These are phyloP conservation scores for Liodrosophila aerea DNA, from an alignment of 2,888 invertebrate genomes.

Conservation along the genomic window DNA sequence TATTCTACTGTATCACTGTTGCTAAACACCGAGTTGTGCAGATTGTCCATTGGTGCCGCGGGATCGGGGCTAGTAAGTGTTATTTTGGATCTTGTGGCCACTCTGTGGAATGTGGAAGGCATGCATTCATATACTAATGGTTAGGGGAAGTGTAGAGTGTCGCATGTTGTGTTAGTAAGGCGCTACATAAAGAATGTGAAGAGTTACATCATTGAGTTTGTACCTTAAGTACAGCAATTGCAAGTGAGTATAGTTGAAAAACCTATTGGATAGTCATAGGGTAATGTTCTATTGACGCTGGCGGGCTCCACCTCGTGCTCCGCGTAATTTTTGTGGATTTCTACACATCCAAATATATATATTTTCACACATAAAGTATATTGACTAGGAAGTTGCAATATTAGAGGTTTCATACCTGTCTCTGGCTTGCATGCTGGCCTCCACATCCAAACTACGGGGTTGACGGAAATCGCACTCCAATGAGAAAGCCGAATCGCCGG, in stretches of 20 bases:
- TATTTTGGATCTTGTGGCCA: conserved; percentile 83
- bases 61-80: conserved; percentile 84
- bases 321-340: conserved; percentile 82
- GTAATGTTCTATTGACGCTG: conserved; percentile 78
- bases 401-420: conserved; percentile 77
- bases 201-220: conserved; percentile 29
- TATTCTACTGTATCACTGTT: conserved; percentile 81
- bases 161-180: conserved; percentile 52
- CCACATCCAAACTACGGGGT: conserved; percentile 84
- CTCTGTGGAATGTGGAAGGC: conserved; percentile 73
- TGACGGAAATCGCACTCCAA: conserved; percentile 86
- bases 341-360: conserved; percentile 46
- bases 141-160: background rate
- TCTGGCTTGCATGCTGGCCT: conserved; percentile 83
- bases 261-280: conserved; percentile 43
- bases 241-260: conserved; percentile 59
- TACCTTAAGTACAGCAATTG: conserved; percentile 77
- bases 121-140: conserved; percentile 38
- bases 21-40: conserved; percentile 77
- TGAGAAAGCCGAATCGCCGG: conserved; percentile 86
- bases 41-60: conserved; percentile 76
- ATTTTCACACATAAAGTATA: no score
- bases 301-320: conserved; percentile 80
- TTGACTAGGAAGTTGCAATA: background rate
- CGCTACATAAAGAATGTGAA: conserved; percentile 32